These are phyloP conservation scores for Illadopsis cleaveri DNA, from an alignment of 2,113 vertebrate genomes.

Conservation along the genomic window DNA sequence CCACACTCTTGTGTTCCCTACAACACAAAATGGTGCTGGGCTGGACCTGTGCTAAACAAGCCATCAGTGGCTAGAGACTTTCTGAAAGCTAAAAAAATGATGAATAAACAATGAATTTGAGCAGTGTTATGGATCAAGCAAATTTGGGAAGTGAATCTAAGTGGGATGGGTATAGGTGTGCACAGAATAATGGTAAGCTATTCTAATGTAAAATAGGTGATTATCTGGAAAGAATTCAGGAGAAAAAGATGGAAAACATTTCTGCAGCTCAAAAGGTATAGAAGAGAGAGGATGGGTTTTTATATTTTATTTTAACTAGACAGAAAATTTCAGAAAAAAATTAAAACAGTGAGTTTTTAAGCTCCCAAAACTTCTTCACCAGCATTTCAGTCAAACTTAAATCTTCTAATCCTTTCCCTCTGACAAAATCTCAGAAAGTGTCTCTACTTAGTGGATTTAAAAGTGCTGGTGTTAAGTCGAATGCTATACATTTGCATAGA, in stretches of 20 bases:
- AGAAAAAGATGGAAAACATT: neutral
- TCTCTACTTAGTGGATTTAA: constrained; percentile 37
- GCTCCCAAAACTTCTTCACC: neutral
- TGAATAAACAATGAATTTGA: neutral
- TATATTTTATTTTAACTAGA: neutral
- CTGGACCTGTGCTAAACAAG: neutral
- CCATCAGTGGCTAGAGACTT: neutral
- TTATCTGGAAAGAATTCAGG: neutral
- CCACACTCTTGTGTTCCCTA: neutral
- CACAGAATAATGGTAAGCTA: neutral
- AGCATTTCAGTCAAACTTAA: constrained; percentile 12
- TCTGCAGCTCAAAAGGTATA: neutral
- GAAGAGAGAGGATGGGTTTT: neutral
- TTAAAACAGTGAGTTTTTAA: neutral
- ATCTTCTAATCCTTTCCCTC: constrained; percentile 27
- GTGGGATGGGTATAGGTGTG: neutral
- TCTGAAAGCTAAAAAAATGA: neutral
- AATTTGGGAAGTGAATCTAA: neutral
- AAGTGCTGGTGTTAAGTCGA: constrained; percentile 21
- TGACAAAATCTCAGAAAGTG: constrained; percentile 31
- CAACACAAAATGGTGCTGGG: neutral
- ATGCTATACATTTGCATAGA: constrained; percentile 36
- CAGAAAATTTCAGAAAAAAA: neutral
- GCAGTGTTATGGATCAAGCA: neutral
- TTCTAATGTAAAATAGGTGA: neutral